Percentiles rank a stretch among this genome's conserved stretches.
phyloP scores from a whole-genome alignment of 92 coral and sea anemone genomes.

The Hydrozoanthus gracilis region DNA sequence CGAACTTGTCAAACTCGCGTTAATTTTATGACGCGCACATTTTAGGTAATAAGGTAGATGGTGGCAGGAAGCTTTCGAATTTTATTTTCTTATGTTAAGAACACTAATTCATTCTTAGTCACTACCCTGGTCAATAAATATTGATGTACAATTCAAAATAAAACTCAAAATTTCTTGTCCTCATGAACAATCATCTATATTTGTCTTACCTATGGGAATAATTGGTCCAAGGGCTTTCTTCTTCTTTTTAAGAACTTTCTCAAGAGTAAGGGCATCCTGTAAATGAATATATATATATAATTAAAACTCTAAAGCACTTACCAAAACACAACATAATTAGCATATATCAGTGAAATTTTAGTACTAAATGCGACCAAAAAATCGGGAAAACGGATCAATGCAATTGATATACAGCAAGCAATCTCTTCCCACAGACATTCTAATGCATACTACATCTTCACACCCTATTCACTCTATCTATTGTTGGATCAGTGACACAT shows the following conservation, averaged over 20 bases:
- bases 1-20: too few species aligned
- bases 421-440: slow-evolving; percentile 62
- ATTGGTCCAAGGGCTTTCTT: slow-evolving; percentile 87
- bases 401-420: slow-evolving; percentile 65
- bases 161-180: background rate
- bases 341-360: background rate
- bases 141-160: background rate
- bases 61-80: too few species aligned
- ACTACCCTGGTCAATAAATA: background rate
- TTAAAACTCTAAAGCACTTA: too few species aligned
- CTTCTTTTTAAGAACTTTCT: slow-evolving; percentile 93
- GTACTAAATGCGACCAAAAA: too few species aligned
- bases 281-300: background rate
- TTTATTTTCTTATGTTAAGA: too few species aligned
- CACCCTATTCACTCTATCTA: too few species aligned
- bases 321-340: background rate
- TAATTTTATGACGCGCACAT: too few species aligned
- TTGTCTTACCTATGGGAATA: slow-evolving; percentile 62
- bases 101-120: too few species aligned
- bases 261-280: slow-evolving; percentile 95
- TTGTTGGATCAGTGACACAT: too few species aligned
- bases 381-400: slow-evolving; percentile 31
- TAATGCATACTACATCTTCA: slow-evolving; percentile 35
- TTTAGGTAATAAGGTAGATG: too few species aligned
- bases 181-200: background rate